Evolutionary conservation across 2,113 vertebrate genomes (phyloP).

Genomic region (Perognathus longimembris): DNA sequence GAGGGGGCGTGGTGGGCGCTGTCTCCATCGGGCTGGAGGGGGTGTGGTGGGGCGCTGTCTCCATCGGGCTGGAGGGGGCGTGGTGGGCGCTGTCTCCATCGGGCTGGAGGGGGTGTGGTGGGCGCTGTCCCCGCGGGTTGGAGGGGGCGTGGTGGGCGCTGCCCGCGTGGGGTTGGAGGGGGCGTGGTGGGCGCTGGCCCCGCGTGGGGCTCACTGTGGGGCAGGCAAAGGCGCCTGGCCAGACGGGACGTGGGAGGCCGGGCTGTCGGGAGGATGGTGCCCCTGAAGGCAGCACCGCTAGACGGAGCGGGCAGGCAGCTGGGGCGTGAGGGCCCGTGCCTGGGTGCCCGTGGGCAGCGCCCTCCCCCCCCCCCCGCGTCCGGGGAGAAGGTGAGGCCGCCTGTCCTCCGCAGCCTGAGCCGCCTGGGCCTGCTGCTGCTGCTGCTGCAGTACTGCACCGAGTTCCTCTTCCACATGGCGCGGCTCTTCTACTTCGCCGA

Average conservation of each 20-base stretch:
- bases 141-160: background rate
- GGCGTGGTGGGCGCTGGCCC: background rate
- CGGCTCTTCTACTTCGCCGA: slow-evolving; percentile 95
- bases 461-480: slow-evolving; percentile 95
- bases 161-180: too few species aligned
- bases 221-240: accelerated
- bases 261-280: too few species aligned
- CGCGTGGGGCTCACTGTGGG: background rate
- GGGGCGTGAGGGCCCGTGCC: too few species aligned
- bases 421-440: slow-evolving; percentile 94
- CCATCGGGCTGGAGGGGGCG: too few species aligned
- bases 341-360: too few species aligned
- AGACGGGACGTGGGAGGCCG: background rate
- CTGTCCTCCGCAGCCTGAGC: slow-evolving; percentile 88
- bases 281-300: too few species aligned
- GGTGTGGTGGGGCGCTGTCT: background rate
- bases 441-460: slow-evolving; percentile 94
- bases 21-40: too few species aligned
- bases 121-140: background rate
- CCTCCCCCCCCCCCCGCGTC: too few species aligned
- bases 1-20: background rate
- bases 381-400: background rate
- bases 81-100: background rate
- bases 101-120: background rate
- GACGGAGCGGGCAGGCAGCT: too few species aligned